phyloP scores from a whole-genome alignment of 64 coral and sea anemone genomes.

The Montipora capricornis region DNA sequence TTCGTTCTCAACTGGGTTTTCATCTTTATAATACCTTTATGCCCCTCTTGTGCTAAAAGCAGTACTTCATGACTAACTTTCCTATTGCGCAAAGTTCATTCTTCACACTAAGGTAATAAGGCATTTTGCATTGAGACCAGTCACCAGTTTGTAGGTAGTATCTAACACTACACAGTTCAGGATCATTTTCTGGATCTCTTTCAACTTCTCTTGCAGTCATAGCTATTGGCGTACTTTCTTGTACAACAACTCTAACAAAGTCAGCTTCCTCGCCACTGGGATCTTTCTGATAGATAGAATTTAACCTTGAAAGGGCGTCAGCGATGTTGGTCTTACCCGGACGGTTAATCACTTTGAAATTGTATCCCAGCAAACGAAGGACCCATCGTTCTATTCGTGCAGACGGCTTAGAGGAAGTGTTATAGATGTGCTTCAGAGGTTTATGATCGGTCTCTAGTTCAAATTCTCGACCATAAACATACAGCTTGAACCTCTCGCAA shows the following conservation, averaged over 20 bases:
- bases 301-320: slow-evolving; percentile 31
- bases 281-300: slow-evolving; percentile 10
- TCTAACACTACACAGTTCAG: background rate
- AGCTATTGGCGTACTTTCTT: slow-evolving; percentile 31
- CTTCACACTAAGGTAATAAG: background rate
- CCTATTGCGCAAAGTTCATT: slow-evolving; percentile 6
- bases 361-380: background rate
- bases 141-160: slow-evolving; percentile 6
- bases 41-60: background rate
- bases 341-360: slow-evolving; percentile 17
- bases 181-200: slow-evolving; percentile 23
- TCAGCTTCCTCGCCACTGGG: slow-evolving; percentile 33
- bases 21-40: too few relatives aligned
- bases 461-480: background rate
- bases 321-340: slow-evolving; percentile 13
- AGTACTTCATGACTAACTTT: slow-evolving; percentile 19
- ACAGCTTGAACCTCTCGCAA: background rate
- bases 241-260: background rate
- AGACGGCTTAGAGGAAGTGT: background rate
- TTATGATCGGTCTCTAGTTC: background rate
- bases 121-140: slow-evolving; percentile 47
- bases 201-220: slow-evolving; percentile 21
- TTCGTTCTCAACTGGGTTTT: too few relatives aligned
- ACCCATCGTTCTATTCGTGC: slow-evolving; percentile 15
- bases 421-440: too few relatives aligned